These are phyloP conservation scores for Scaptodrosophila latifasciaeformis DNA, from an alignment of 2,888 invertebrate genomes.

Conservation along the genomic window DNA sequence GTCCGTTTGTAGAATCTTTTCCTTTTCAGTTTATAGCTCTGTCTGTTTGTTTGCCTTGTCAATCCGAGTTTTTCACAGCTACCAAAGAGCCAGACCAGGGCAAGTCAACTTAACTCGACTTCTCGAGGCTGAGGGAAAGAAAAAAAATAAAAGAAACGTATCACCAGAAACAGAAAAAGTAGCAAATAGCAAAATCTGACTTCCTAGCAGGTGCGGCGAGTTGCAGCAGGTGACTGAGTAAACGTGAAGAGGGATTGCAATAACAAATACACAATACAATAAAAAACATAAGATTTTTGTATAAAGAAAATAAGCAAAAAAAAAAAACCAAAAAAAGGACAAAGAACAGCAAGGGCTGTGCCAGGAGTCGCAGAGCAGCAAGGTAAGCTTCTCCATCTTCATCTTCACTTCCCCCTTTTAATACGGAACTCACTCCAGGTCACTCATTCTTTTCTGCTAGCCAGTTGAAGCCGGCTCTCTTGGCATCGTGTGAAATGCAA, in stretches of 20 bases:
- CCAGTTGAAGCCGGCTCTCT: too few relatives aligned
- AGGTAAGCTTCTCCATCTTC: neutral
- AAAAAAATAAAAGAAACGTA: slow-evolving; percentile 13
- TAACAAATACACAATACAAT: slow-evolving; percentile 34
- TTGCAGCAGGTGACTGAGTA: too few relatives aligned
- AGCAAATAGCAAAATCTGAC: slow-evolving; percentile 13
- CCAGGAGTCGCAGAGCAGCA: neutral
- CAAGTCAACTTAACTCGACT: neutral
- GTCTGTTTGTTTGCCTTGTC: slow-evolving; percentile 1
- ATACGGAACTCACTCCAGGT: too few relatives aligned
- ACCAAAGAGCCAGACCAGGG: neutral
- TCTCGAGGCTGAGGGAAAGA: neutral
- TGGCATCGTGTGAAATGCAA: slow-evolving; percentile 1
- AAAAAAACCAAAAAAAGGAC: slow-evolving; percentile 2
- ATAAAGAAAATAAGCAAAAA: slow-evolving; percentile 33
- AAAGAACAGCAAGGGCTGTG: neutral
- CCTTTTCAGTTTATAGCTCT: neutral
- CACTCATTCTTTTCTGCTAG: too few relatives aligned
- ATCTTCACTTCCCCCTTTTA: neutral
- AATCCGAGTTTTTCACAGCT: neutral
- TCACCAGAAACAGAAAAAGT: slow-evolving; percentile 20
- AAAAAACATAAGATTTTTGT: slow-evolving; percentile 42
- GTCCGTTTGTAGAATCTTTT: too few relatives aligned
- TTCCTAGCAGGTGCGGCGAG: too few relatives aligned
- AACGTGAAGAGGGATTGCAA: too few relatives aligned